Evolutionary conservation across 2,113 vertebrate genomes (phyloP).

Genomic region (Pseudorectes ferrugineus): DNA sequence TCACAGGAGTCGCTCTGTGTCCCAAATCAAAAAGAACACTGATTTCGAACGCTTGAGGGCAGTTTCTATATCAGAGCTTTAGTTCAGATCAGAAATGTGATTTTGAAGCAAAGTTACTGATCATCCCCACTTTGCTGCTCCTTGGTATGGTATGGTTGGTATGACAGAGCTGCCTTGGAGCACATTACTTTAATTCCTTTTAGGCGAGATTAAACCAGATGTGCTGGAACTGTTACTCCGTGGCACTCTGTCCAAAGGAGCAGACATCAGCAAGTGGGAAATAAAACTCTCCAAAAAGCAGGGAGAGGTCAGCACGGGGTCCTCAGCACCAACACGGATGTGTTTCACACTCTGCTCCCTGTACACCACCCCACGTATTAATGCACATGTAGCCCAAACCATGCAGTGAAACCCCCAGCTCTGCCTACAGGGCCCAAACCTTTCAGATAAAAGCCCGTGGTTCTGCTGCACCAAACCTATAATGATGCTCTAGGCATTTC

Average conservation of each 20-base stretch:
- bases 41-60: background rate
- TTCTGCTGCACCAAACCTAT: background rate
- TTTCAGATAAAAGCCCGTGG: background rate
- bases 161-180: background rate
- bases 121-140: background rate
- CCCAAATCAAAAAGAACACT: background rate
- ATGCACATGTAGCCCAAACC: rapidly evolving
- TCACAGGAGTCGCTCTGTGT: background rate
- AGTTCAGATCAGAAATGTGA: constrained; percentile 16
- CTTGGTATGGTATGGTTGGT: background rate
- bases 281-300: background rate
- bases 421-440: background rate
- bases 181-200: background rate
- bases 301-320: background rate
- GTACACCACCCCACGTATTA: background rate
- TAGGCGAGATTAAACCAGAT: background rate
- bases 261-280: background rate
- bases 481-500: background rate
- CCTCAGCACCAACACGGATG: rapidly evolving
- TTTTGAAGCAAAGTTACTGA: background rate
- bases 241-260: background rate
- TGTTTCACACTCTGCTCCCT: background rate
- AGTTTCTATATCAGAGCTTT: background rate
- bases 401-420: background rate
- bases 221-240: background rate